phyloP scores from a whole-genome alignment of 2,113 vertebrate genomes.

The Poeciliopsis occidentalis region DNA sequence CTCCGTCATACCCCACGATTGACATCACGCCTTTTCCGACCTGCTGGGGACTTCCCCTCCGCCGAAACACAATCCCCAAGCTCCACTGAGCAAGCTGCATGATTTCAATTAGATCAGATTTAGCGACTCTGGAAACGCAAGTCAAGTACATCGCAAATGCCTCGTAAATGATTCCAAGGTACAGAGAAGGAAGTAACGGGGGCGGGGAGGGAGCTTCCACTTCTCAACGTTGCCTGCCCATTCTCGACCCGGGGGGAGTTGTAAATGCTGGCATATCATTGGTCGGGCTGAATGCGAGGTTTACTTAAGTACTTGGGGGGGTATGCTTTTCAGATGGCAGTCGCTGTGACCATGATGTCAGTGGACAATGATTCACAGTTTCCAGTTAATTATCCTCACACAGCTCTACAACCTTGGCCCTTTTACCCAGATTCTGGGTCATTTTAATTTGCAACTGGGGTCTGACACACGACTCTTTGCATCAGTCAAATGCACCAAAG shows the following conservation, averaged over 20 bases:
- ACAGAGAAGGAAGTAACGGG: constrained; percentile 25
- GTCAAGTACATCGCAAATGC: constrained; percentile 63
- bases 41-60: constrained; percentile 60
- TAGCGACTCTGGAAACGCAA: constrained; percentile 50
- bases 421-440: constrained; percentile 53
- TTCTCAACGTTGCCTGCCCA: constrained; percentile 17
- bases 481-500: neutral
- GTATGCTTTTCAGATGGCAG: constrained; percentile 47
- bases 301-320: constrained; percentile 55
- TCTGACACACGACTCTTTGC: constrained; percentile 8
- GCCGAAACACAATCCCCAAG: constrained; percentile 53
- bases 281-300: constrained; percentile 27
- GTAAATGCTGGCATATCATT: constrained; percentile 37
- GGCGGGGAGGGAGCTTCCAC: constrained; percentile 19
- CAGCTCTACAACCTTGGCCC: constrained; percentile 31
- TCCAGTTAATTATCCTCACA: constrained; percentile 70
- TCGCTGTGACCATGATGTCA: constrained; percentile 60
- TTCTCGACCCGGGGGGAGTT: constrained; percentile 39
- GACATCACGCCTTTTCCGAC: constrained; percentile 51
- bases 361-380: constrained; percentile 70
- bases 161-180: constrained; percentile 55
- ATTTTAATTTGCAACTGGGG: constrained; percentile 58
- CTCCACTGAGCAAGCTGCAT: constrained; percentile 53
- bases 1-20: constrained; percentile 48
- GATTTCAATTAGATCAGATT: constrained; percentile 73